These are phyloP conservation scores for Hoplostethus mediterraneus DNA, from an alignment of 2,797 vertebrate genomes.

Conservation along the genomic window DNA sequence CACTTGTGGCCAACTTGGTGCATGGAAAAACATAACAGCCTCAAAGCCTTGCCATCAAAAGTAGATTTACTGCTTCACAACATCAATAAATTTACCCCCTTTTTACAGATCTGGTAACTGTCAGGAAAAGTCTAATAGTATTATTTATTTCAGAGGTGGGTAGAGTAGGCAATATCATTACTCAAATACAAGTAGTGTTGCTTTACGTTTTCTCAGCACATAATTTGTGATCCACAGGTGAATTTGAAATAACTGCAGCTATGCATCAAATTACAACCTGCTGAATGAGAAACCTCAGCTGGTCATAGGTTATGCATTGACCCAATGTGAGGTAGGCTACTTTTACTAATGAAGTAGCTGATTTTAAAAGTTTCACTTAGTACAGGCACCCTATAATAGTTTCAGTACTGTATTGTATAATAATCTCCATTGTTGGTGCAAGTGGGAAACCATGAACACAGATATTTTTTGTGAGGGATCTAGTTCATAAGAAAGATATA, in stretches of 20 bases:
- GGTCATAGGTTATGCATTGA: background rate
- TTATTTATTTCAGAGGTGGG: conserved; percentile 33
- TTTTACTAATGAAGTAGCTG: background rate
- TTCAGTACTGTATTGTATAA: no score
- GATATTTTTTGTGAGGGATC: no score
- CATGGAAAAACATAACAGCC: conserved; percentile 69
- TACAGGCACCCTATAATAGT: background rate
- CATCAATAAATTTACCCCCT: conserved; percentile 46
- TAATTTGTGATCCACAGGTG: background rate
- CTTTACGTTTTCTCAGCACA: background rate
- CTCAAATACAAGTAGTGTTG: conserved; percentile 3
- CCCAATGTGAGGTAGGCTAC: background rate
- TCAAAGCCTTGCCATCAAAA: conserved; percentile 63
- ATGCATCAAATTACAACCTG: conserved; percentile 10
- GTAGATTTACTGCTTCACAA: conserved; percentile 61
- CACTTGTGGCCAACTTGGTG: conserved; percentile 65
- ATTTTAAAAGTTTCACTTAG: background rate
- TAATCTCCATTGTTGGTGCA: no score
- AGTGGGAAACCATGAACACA: no score
- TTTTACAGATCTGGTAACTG: conserved; percentile 39
- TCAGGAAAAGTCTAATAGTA: conserved; percentile 44
- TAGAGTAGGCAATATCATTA: conserved; percentile 7
- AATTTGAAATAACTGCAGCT: conserved; percentile 1
- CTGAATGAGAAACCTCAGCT: background rate
- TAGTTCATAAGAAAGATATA: no score